Percentiles rank a stretch among this genome's conserved stretches.
These are phyloP conservation scores for Oncorhynchus masou DNA, from an alignment of 2,113 vertebrate species.

Conservation along the genomic window DNA sequence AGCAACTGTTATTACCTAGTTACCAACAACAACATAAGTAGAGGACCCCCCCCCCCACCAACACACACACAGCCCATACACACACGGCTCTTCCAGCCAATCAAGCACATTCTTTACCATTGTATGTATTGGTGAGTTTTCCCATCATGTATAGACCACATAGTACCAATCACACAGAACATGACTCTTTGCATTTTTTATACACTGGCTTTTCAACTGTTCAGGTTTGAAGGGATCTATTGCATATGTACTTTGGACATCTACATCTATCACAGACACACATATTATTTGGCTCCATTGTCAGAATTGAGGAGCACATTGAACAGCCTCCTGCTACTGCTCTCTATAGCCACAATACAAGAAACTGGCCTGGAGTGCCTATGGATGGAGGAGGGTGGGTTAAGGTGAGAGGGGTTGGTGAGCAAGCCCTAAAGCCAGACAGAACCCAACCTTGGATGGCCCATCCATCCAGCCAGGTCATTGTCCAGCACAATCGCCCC, in stretches of 20 bases:
- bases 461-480: background rate
- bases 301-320: background rate
- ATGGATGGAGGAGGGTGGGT: too few species aligned
- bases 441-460: background rate
- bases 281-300: conserved; percentile 1
- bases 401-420: background rate
- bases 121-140: background rate
- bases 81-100: background rate
- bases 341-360: background rate
- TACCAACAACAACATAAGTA: background rate
- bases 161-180: conserved; percentile 1
- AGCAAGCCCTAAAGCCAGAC: background rate
- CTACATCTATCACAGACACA: background rate
- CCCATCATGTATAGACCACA: background rate
- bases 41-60: background rate
- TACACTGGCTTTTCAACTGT: background rate
- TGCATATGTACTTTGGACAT: background rate
- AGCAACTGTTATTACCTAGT: background rate
- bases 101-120: background rate
- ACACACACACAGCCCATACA: background rate
- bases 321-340: background rate
- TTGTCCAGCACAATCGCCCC: conserved; percentile 7
- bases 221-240: background rate
- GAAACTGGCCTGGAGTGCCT: background rate
- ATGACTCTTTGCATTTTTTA: background rate